Conservation (phyloP, 2,888 invertebrate genomes). For the Drosophila kokeensis region DNA sequence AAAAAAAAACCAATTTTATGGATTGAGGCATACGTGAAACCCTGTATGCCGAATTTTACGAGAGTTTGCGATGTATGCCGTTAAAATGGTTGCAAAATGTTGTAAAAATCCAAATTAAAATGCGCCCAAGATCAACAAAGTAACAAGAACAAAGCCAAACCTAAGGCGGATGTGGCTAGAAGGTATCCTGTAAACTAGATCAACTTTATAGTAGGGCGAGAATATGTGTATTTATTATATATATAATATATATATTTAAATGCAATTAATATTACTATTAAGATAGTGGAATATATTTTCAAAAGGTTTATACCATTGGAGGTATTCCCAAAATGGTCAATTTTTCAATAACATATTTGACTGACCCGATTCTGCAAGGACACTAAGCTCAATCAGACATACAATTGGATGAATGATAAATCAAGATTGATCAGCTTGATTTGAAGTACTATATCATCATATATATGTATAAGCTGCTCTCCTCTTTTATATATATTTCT, state of each 20-base stretch:
- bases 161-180: background rate
- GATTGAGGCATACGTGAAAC: background rate
- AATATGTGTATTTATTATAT: background rate
- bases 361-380: background rate
- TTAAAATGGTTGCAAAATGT: conserved; percentile 29
- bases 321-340: background rate
- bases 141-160: background rate
- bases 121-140: conserved; percentile 30
- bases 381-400: background rate
- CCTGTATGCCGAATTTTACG: background rate
- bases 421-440: background rate
- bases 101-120: conserved; percentile 56
- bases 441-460: background rate
- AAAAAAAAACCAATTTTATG: conserved; percentile 7
- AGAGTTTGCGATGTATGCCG: background rate
- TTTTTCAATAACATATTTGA: background rate
- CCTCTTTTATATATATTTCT: background rate
- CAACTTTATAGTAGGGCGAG: background rate
- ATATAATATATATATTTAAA: background rate
- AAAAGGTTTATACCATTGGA: background rate
- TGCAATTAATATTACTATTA: background rate
- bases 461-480: background rate
- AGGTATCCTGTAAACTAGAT: conserved; percentile 1
- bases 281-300: background rate
- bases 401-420: background rate